Conservation (phyloP, 2,888 invertebrate species). For the Sipunculus nudus region DNA sequence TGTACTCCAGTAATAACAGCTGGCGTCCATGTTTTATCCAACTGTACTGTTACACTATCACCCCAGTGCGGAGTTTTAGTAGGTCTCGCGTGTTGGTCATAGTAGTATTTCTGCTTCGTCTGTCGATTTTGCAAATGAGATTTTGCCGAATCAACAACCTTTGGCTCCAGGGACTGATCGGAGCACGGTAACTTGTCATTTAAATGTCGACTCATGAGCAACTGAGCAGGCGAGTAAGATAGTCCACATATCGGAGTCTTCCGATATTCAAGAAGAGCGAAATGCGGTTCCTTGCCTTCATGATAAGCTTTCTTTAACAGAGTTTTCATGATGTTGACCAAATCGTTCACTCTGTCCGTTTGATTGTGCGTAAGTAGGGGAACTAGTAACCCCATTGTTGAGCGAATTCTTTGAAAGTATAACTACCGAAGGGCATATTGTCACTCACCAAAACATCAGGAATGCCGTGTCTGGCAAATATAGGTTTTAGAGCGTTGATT, state of each 20-base stretch:
- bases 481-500: slow-evolving; percentile 22
- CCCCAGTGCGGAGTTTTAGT: slow-evolving; percentile 3
- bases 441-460: slow-evolving; percentile 31
- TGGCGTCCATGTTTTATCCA: slow-evolving; percentile 12
- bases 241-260: slow-evolving; percentile 35
- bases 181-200: slow-evolving; percentile 22
- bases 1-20: slow-evolving; percentile 6
- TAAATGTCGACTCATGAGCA: slow-evolving; percentile 34
- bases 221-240: slow-evolving; percentile 29
- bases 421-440: slow-evolving; percentile 37
- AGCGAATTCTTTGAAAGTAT: slow-evolving; percentile 19
- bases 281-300: slow-evolving; percentile 25
- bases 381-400: slow-evolving; percentile 20
- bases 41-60: slow-evolving; percentile 14
- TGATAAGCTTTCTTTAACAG: slow-evolving; percentile 27
- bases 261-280: slow-evolving; percentile 32
- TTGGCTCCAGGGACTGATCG: background rate
- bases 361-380: slow-evolving; percentile 23
- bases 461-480: slow-evolving; percentile 34
- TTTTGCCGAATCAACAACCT: background rate
- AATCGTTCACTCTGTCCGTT: slow-evolving; percentile 31
- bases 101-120: slow-evolving; percentile 4
- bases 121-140: background rate
- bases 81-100: slow-evolving; percentile 2
- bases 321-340: slow-evolving; percentile 28